phyloP scores from a whole-genome alignment of 1,140 invertebrate genomes.

The Drosophila tsacasi region DNA sequence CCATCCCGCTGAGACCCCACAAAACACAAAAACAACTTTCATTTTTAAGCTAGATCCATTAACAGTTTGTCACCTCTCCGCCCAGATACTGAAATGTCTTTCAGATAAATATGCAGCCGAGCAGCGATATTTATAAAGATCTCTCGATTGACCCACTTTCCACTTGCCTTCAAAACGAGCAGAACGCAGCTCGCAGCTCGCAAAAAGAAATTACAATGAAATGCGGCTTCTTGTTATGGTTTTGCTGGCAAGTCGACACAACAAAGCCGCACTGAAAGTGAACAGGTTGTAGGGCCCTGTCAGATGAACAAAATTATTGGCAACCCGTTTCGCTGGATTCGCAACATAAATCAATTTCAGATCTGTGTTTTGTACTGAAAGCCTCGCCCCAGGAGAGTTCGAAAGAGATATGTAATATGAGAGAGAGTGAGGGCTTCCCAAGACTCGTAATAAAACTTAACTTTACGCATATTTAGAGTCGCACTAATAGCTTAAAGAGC shows the following conservation, averaged over 20 bases:
- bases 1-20: too few relatives aligned
- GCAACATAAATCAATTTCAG: slow-evolving; percentile 30
- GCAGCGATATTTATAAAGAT: slow-evolving; percentile 52
- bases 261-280: slow-evolving; percentile 32
- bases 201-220: slow-evolving; percentile 58
- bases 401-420: slow-evolving; percentile 16
- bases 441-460: neutral
- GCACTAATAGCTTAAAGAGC: neutral
- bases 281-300: slow-evolving; percentile 53
- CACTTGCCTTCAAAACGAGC: slow-evolving; percentile 29
- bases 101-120: slow-evolving; percentile 60
- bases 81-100: slow-evolving; percentile 44
- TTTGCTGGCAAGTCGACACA: slow-evolving; percentile 11
- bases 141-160: slow-evolving; percentile 65
- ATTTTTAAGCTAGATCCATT: slow-evolving; percentile 60
- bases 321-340: slow-evolving; percentile 27
- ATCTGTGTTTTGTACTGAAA: slow-evolving; percentile 7
- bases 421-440: slow-evolving; percentile 5
- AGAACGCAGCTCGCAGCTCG: slow-evolving; percentile 37
- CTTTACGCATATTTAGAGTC: neutral
- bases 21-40: slow-evolving; percentile 54
- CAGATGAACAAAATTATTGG: slow-evolving; percentile 29
- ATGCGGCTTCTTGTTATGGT: slow-evolving; percentile 47
- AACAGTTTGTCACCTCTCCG: slow-evolving; percentile 52
- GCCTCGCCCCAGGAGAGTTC: slow-evolving; percentile 11